These are phyloP conservation scores for Lamprotornis superbus DNA, from an alignment of 2,113 vertebrate species.

Conservation along the genomic window DNA sequence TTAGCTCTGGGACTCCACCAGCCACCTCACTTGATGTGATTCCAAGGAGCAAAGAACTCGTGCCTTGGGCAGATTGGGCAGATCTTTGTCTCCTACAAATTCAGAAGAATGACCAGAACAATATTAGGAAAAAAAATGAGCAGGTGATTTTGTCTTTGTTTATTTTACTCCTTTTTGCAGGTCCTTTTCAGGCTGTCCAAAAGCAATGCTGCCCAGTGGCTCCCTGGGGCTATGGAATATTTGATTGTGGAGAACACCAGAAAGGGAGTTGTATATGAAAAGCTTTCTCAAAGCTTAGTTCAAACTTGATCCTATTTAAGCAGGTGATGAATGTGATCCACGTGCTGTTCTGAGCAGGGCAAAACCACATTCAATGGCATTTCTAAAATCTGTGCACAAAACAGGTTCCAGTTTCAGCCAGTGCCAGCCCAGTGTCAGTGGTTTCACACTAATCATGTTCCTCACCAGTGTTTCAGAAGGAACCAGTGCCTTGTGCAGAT, in stretches of 20 bases:
- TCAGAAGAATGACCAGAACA: background rate
- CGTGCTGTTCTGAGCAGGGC: background rate
- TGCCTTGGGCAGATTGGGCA: background rate
- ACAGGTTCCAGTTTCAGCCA: background rate
- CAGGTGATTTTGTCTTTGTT: background rate
- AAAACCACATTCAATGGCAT: background rate
- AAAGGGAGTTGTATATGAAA: background rate
- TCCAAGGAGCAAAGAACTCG: background rate
- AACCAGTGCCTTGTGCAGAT: background rate
- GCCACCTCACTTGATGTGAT: background rate
- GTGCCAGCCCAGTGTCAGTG: background rate
- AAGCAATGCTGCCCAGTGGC: background rate
- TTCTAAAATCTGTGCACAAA: background rate
- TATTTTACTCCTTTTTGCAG: background rate
- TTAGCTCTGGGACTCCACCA: background rate
- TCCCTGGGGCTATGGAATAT: background rate
- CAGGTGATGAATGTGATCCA: slow-evolving; percentile 29
- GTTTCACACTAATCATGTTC: background rate
- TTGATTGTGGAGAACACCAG: background rate
- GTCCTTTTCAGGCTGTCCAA: background rate
- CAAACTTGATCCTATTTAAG: slow-evolving; percentile 18
- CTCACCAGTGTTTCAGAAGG: background rate
- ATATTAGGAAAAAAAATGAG: background rate
- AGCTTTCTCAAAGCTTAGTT: slow-evolving; percentile 12
- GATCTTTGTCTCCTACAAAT: background rate